Conservation (phyloP, 2,113 vertebrate species). For the Indicator indicator region DNA sequence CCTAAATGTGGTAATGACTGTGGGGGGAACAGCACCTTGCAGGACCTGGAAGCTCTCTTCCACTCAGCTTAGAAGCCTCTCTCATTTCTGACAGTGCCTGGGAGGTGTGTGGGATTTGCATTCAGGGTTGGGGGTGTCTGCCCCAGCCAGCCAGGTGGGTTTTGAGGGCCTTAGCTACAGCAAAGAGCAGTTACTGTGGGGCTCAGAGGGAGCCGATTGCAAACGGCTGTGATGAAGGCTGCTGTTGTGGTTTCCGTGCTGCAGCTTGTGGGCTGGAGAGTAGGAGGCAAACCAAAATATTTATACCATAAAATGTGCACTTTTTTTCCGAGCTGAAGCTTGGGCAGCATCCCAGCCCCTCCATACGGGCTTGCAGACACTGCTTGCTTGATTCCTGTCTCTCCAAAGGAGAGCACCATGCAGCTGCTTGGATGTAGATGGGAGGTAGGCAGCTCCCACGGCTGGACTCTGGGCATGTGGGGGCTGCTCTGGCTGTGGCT, state of each 20-base stretch:
- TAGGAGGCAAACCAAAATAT: conserved; percentile 63
- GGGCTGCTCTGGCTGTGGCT: not conserved
- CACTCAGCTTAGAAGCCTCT: not conserved
- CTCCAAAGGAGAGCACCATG: not conserved
- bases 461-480: rapidly evolving
- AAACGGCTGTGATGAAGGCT: not conserved
- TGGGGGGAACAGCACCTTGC: not conserved
- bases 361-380: conserved; percentile 9
- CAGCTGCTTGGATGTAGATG: not conserved
- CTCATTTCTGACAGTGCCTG: not conserved
- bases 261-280: conserved; percentile 38
- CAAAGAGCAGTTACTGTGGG: not conserved
- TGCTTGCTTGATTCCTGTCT: conserved; percentile 19
- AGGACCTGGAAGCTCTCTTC: not conserved
- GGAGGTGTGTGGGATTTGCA: rapidly evolving
- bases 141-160: not conserved
- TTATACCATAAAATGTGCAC: conserved; percentile 38
- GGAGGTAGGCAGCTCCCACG: not conserved
- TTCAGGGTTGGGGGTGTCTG: not conserved
- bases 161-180: not conserved
- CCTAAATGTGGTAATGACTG: rapidly evolving
- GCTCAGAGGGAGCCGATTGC: not conserved
- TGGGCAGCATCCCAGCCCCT: conserved; percentile 51
- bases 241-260: conserved; percentile 19
- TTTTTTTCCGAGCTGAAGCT: conserved; percentile 46